Evolutionary conservation across 2,888 invertebrate species (phyloP).

Genomic region (Clostera curtula): DNA sequence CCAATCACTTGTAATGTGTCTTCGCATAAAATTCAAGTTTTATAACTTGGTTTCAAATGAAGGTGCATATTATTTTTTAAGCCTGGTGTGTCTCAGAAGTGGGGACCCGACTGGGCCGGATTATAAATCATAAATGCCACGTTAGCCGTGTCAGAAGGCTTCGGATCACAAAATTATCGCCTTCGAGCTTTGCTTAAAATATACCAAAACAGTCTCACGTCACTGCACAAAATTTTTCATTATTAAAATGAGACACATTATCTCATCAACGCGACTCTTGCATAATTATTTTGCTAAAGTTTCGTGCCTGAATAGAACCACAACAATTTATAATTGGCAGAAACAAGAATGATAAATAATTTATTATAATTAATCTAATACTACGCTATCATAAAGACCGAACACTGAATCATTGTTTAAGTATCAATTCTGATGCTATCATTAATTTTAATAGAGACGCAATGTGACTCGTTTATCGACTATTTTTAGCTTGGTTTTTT

Average conservation of each 20-base stretch:
- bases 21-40: conserved; percentile 50
- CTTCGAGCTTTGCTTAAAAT: conserved; percentile 55
- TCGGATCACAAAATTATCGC: conserved; percentile 67
- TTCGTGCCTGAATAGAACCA: no score
- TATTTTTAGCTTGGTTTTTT: conserved; percentile 37
- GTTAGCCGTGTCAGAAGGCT: conserved; percentile 48
- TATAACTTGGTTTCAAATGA: conserved; percentile 67
- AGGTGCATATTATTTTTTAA: conserved; percentile 64
- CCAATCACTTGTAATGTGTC: conserved; percentile 41
- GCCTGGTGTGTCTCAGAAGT: conserved; percentile 56
- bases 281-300: no score
- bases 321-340: no score
- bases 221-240: conserved; percentile 62
- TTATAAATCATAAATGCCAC: conserved; percentile 72
- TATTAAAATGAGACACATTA: no score
- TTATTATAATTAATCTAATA: conserved; percentile 23
- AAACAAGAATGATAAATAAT: conserved; percentile 15
- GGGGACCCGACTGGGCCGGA: conserved; percentile 60
- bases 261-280: no score
- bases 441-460: conserved; percentile 37
- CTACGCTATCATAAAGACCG: conserved; percentile 22
- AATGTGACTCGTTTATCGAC: conserved; percentile 37
- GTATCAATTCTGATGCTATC: conserved; percentile 28
- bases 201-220: conserved; percentile 67
- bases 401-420: conserved; percentile 31